Evolutionary conservation across 2,888 invertebrate species (phyloP), one percentile per base, ranked within the genome.

Genomic region (Hirtodrosophila confusa): DNA sequence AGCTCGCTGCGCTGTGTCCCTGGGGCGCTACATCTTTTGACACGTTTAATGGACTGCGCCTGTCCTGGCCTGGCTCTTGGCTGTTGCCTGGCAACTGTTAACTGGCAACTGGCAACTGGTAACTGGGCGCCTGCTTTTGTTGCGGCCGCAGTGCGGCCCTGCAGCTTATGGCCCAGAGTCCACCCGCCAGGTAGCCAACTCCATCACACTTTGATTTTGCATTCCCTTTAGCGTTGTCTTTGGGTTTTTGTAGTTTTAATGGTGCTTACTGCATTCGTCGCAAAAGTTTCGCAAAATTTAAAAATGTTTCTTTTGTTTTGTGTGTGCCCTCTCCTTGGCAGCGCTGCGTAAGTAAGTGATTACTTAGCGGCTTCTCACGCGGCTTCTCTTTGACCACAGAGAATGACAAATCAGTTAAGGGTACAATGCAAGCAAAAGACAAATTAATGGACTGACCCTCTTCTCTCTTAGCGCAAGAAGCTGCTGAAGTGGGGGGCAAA

Each of bases 151-250:
- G 66, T 80, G 86, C 83, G 80, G 77, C 68, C 27, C 54, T 35
- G 44, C 55, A 49, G 41, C 51, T 51, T 44, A 39, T 33, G 48
- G 36, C 29, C 37, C 33, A 40, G 27, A 24, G 66, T 36, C 36
- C 56, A 8, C 6, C 27, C 17, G 68, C 50, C 74, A 66, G 72
- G 71, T 57, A 51, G 44, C 40, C 51, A 51, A 40, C 45, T 44
- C 37, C 69, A 65, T 80, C 82, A 72, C 61, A 68, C 86, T 84
- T 84, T 87, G 84, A 87, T 84, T 87, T 76, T 69, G 83, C 69
- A 84, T 87, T 85, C 87, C 58, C 72, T 84, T 86, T 74, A 41
- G 56, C 49, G 36, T n/a, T 31, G 29, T 47, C 55, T 65, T 61
- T 47, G 37, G 12, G 10, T 41, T 69, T 69, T 64, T 69, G 62